Conservation (phyloP, 2,888 invertebrate species). For the Ornithoptera alexandrae region DNA sequence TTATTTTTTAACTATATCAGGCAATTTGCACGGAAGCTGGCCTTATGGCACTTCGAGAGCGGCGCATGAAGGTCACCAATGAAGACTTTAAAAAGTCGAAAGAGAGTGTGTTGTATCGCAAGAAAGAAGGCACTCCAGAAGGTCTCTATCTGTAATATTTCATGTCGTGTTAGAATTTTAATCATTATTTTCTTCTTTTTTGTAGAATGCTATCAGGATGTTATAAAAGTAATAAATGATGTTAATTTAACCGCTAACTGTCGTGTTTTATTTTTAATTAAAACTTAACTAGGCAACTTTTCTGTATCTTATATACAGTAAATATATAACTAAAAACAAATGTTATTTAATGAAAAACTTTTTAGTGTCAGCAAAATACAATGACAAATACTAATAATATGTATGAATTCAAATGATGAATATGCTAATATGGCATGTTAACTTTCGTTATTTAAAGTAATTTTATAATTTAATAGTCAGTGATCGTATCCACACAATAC, state of each 20-base stretch:
- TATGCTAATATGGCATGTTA: too few relatives aligned
- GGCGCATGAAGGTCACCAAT: constrained; percentile 99
- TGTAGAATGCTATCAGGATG: constrained; percentile 8
- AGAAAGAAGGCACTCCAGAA: constrained; percentile 99
- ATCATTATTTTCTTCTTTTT: constrained; percentile 3
- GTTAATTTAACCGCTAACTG: constrained; percentile 6
- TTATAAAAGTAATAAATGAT: constrained; percentile 20
- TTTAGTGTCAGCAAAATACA: too few relatives aligned
- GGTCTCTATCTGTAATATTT: constrained; percentile 93
- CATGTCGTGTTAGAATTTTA: constrained; percentile 7
- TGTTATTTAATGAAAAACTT: too few relatives aligned
- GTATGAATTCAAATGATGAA: too few relatives aligned
- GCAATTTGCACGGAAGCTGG: constrained; percentile 99
- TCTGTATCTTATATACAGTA: too few relatives aligned
- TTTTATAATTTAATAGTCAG: too few relatives aligned
- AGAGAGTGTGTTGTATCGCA: constrained; percentile 98
- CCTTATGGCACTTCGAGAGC: constrained; percentile 96
- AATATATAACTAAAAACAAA: too few relatives aligned
- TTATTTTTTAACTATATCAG: constrained; percentile 62
- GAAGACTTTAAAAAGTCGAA: constrained; percentile 99
- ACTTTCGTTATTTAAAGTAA: too few relatives aligned
- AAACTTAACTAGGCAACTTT: too few relatives aligned
- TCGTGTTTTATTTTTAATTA: background rate
- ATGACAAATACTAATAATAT: too few relatives aligned
- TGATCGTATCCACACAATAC: too few relatives aligned